Evolutionary conservation across 2,113 vertebrate species (phyloP).

Genomic region (Archocentrus centrarchus): DNA sequence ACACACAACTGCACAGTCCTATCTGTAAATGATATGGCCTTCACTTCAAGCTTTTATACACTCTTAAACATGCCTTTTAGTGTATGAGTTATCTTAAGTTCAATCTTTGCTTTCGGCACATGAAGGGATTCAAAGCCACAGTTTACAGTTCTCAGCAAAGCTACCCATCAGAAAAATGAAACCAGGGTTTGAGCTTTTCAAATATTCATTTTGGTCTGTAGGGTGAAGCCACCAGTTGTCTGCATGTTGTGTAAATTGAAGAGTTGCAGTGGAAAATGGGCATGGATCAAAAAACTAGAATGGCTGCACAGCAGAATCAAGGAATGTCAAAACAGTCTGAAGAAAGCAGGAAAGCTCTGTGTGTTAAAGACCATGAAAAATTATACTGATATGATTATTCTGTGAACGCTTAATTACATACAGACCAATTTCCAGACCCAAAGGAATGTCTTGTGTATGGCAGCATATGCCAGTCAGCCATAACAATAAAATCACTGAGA

Average conservation of each 20-base stretch:
- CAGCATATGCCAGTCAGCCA: too few species aligned
- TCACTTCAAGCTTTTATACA: constrained; percentile 23
- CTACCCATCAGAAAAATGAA: constrained; percentile 48
- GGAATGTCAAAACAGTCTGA: constrained; percentile 31
- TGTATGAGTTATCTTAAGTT: constrained; percentile 47
- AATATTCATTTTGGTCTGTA: constrained; percentile 48
- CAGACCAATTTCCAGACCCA: not conserved
- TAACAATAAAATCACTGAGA: too few species aligned
- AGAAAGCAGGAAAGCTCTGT: not conserved
- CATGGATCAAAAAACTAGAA: constrained; percentile 21
- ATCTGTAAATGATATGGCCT: constrained; percentile 53
- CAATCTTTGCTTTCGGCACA: constrained; percentile 43
- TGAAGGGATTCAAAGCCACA: constrained; percentile 48
- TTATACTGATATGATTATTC: constrained; percentile 24
- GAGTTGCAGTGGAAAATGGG: constrained; percentile 40
- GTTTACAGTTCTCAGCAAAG: constrained; percentile 55
- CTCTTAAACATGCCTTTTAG: constrained; percentile 42
- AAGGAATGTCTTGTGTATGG: not conserved
- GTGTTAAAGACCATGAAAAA: constrained; percentile 34
- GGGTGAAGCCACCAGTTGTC: constrained; percentile 41
- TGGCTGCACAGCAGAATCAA: constrained; percentile 23
- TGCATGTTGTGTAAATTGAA: constrained; percentile 25
- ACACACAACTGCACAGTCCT: constrained; percentile 11
- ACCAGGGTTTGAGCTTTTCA: constrained; percentile 31
- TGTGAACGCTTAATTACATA: constrained; percentile 15